Conservation (phyloP, 2,888 invertebrate species). For the Ennomos quercinarius region DNA sequence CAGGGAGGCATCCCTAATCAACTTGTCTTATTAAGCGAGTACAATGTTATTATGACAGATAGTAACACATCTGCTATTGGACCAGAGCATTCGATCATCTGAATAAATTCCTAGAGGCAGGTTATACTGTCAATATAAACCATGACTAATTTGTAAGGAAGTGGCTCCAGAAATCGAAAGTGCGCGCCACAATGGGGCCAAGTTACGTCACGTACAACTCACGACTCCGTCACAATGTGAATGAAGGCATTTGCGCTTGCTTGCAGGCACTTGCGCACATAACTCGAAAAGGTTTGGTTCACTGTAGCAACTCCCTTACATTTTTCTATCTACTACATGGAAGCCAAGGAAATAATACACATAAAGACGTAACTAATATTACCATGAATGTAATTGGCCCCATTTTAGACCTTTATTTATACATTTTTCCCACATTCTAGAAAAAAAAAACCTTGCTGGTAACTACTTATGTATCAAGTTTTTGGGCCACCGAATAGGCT, state of each 20-base stretch:
- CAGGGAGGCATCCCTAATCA: no score
- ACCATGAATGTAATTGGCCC: not conserved
- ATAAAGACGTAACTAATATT: no score
- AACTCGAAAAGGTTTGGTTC: no score
- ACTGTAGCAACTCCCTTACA: no score
- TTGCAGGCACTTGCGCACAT: slow-evolving; percentile 27
- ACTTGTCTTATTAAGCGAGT: no score
- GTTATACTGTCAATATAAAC: slow-evolving; percentile 16
- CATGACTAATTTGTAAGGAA: slow-evolving; percentile 44
- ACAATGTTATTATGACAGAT: no score
- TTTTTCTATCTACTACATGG: no score
- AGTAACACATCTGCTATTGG: no score
- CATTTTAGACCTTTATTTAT: slow-evolving; percentile 16
- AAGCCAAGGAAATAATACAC: no score
- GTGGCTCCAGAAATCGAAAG: slow-evolving; percentile 73
- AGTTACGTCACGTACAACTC: slow-evolving; percentile 52
- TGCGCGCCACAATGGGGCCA: slow-evolving; percentile 53
- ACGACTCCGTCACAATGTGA: slow-evolving; percentile 40
- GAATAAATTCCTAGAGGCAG: no score
- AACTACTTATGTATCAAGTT: no score
- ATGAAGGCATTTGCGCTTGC: slow-evolving; percentile 47
- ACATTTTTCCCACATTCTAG: slow-evolving; percentile 12
- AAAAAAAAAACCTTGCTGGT: slow-evolving; percentile 7
- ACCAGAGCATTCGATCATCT: no score
- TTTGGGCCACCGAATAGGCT: slow-evolving; percentile 5